A percentile compares a stretch with the other conserved stretches of the same genome.
Evolutionary conservation across 2,888 invertebrate genomes (phyloP).

Genomic region (Aphidoletes aphidimyza): DNA sequence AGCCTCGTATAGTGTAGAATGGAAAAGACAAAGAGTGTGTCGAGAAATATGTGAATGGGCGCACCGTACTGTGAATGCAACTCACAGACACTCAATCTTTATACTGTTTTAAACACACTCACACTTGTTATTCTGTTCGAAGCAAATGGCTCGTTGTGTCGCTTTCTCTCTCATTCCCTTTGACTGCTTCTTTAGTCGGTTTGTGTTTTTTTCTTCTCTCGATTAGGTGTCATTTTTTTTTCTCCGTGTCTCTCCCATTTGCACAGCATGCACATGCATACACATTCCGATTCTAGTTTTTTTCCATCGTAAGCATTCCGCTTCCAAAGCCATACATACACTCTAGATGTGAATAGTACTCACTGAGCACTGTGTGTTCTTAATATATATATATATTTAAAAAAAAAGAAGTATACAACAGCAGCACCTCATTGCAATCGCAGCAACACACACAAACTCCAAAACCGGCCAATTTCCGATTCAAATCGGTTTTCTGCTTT

Average conservation of each 20-base stretch:
- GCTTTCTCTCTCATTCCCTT: neutral
- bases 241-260: neutral
- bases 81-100: neutral
- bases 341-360: neutral
- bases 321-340: neutral
- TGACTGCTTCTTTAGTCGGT: neutral
- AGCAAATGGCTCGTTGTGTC: neutral
- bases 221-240: constrained; percentile 48
- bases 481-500: neutral
- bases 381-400: neutral
- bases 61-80: constrained; percentile 48
- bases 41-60: constrained; percentile 35
- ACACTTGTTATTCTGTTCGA: constrained; percentile 9
- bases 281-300: constrained; percentile 48
- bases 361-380: constrained; percentile 4
- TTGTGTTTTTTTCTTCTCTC: neutral
- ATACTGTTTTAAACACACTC: constrained; percentile 40
- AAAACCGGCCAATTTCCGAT: neutral
- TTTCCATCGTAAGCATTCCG: constrained; percentile 26
- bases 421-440: constrained; percentile 39
- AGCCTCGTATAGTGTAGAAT: neutral
- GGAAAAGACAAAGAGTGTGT: neutral
- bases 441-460: neutral
- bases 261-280: constrained; percentile 20
- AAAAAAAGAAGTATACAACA: no score